phyloP scores from a whole-genome alignment of 2,888 invertebrate genomes.

The Flabesymbios commensalis region DNA sequence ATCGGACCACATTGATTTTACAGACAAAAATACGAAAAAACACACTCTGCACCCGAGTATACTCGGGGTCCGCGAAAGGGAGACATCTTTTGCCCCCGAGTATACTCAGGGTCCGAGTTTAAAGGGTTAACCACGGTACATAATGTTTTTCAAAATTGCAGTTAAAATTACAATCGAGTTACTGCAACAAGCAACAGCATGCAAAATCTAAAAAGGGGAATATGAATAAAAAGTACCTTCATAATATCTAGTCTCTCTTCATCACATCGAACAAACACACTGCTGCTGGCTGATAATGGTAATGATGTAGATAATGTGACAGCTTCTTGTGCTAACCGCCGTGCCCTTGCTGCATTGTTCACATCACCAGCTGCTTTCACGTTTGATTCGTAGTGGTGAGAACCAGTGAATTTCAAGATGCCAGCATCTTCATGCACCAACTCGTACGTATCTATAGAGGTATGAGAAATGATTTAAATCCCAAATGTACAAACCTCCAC shows the following conservation, averaged over 20 bases:
- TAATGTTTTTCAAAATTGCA: too few species aligned
- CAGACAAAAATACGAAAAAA: too few species aligned
- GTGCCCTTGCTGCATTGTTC: conserved; percentile 82
- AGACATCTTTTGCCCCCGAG: too few species aligned
- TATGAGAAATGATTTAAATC: background rate
- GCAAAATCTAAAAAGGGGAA: too few species aligned
- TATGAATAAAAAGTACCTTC: too few species aligned
- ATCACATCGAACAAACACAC: conserved; percentile 93
- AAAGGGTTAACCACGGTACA: too few species aligned
- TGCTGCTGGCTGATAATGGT: conserved; percentile 89
- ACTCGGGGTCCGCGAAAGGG: too few species aligned
- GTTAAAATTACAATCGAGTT: too few species aligned
- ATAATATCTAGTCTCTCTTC: conserved; percentile 91
- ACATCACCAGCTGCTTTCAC: conserved; percentile 85
- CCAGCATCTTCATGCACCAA: conserved; percentile 80
- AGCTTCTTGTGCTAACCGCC: conserved; percentile 91
- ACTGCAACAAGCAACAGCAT: too few species aligned
- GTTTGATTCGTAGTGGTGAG: conserved; percentile 73
- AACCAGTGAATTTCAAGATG: conserved; percentile 77
- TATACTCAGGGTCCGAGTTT: too few species aligned
- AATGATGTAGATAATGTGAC: conserved; percentile 89
- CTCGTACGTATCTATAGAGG: conserved; percentile 78
- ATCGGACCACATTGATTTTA: too few species aligned
- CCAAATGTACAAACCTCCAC: conserved; percentile 1
- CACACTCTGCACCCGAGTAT: too few species aligned